phyloP scores from a whole-genome alignment of 2,888 invertebrate genomes.

The Lasioglossum zephyrum region DNA sequence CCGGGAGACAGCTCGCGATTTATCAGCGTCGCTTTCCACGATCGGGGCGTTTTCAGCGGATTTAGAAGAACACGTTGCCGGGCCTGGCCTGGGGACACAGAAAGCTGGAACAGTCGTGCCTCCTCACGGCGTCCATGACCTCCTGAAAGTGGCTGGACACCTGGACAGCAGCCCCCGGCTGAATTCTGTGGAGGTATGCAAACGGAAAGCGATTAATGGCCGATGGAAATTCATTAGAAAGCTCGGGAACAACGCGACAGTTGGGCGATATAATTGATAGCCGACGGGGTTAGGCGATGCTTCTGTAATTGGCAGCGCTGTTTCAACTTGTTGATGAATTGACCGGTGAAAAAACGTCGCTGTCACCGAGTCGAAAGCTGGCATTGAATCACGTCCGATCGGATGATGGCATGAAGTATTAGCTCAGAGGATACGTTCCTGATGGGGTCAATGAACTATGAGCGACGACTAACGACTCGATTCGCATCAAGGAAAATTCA shows the following conservation, averaged over 20 bases:
- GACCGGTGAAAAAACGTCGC: no score
- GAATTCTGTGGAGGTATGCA: conserved; percentile 85
- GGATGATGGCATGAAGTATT: not conserved
- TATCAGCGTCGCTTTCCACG: conserved; percentile 38
- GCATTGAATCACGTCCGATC: conserved; percentile 3
- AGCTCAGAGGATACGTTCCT: not conserved
- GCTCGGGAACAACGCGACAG: conserved; percentile 18
- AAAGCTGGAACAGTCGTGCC: conserved; percentile 89
- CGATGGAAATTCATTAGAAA: conserved; percentile 51
- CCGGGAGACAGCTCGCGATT: conserved; percentile 37
- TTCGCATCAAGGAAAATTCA: not conserved
- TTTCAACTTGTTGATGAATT: not conserved
- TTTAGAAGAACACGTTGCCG: conserved; percentile 73
- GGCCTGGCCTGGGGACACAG: conserved; percentile 85
- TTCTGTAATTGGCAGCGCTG: conserved; percentile 5
- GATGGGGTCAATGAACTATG: not conserved
- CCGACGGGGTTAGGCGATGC: conserved; percentile 26
- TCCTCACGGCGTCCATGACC: conserved; percentile 90
- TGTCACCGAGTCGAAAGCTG: conserved; percentile 19
- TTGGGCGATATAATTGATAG: conserved; percentile 39
- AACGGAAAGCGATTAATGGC: conserved; percentile 61
- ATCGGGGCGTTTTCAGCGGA: not conserved
- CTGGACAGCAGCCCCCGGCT: conserved; percentile 86
- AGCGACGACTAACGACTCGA: not conserved
- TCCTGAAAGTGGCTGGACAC: conserved; percentile 90